Evolutionary conservation across 2,113 vertebrate species (phyloP), one percentile per base, ranked within the genome.

Genomic region (Corvus hawaiiensis): DNA sequence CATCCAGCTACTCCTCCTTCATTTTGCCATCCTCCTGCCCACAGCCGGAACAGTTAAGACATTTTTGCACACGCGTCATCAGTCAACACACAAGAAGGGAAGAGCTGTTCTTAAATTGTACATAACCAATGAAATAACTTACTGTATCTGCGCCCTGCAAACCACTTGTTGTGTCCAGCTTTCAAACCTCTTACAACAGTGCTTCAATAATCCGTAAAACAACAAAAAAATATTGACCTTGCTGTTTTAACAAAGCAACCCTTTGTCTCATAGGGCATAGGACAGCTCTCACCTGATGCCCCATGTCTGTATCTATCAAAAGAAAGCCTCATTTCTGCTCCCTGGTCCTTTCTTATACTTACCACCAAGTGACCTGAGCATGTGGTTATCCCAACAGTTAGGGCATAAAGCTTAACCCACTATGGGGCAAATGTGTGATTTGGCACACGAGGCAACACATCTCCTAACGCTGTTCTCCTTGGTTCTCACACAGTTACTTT

Each of bases 191-290:
- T 89, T 61, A 85, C 68, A 90, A 91, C 8, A 78, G 48, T 10
- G 7, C 30, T 92, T 73, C 66, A 83, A 43, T 54, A 88, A 67
- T 55, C 43, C 43, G 5, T 15, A 73, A 93, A 91, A 94, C 68
- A 88, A 90, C n/a, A 78, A 1, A 6, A 54, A 94, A 88, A 80
- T 48, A 96, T 5, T 75, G 91, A 87, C 75, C 80, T 32, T 87
- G 17, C 26, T 41, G 30, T 23, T 44, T 18, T 37, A 78, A 64
- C 18, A 82, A 39, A n/a, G 12, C 10, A 84, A 30, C 7, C 35
- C 7, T 59, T 61, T 35, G 16, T 23, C 44, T 78, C 49, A 39
- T 44, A 20, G 13, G 26, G 46, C 28, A 32, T 15, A 84, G 66
- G 11, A 85, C n/a, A 81, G 33, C 35, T 68, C n/a, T 51, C 24